These are phyloP conservation scores for Aphaenogaster rudis DNA, from an alignment of 1,140 invertebrate species.

Conservation along the genomic window DNA sequence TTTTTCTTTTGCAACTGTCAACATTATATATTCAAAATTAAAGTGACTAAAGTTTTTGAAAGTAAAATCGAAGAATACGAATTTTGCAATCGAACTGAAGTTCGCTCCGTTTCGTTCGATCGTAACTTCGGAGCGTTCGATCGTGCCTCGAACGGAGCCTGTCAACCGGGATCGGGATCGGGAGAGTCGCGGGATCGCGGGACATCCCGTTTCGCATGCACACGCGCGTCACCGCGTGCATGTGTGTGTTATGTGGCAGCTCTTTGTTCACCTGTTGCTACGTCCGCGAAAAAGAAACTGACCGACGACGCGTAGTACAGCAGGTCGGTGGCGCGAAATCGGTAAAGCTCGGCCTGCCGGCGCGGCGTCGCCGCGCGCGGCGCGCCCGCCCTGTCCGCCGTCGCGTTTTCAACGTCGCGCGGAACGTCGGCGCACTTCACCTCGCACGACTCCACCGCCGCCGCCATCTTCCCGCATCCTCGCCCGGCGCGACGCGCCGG, in stretches of 20 bases:
- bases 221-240: neutral
- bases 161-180: neutral
- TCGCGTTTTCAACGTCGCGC: slow-evolving; percentile 67
- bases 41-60: neutral
- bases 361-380: slow-evolving; percentile 53
- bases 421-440: slow-evolving; percentile 77
- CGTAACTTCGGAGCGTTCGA: neutral
- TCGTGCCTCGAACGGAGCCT: neutral
- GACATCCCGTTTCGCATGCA: slow-evolving; percentile 7
- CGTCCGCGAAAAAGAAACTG: slow-evolving; percentile 80
- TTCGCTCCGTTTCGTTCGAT: neutral
- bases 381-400: slow-evolving; percentile 62
- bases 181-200: neutral
- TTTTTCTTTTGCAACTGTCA: neutral
- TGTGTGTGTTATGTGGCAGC: neutral
- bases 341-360: slow-evolving; percentile 75
- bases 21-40: neutral
- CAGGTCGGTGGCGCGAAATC: slow-evolving; percentile 78
- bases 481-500: slow-evolving; percentile 26
- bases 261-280: slow-evolving; percentile 83
- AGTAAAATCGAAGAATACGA: neutral
- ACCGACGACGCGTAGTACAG: slow-evolving; percentile 82
- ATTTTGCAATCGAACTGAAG: neutral
- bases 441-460: slow-evolving; percentile 79
- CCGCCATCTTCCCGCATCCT: slow-evolving; percentile 80